A percentile compares a stretch with the other conserved stretches of the same genome.
phyloP scores from a whole-genome alignment of 1,140 invertebrate species.

The Stegodyphus dumicola region DNA sequence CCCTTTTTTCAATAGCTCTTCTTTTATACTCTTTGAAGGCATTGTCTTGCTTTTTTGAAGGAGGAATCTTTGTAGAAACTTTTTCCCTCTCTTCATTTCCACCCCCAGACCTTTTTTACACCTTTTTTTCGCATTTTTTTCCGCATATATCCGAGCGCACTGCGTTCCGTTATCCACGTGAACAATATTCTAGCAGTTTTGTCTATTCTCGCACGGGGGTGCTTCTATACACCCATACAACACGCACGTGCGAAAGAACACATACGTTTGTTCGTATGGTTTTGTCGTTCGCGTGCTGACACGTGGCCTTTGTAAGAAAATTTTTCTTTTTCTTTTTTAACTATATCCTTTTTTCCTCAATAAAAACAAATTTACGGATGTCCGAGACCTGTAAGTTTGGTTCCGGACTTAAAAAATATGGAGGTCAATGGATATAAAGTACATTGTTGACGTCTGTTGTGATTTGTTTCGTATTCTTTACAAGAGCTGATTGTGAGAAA shows the following conservation, averaged over 20 bases:
- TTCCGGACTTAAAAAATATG: too few relatives aligned
- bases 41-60: conserved; percentile 33
- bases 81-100: conserved; percentile 19
- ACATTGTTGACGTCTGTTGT: too few relatives aligned
- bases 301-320: neutral
- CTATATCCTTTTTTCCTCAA: too few relatives aligned
- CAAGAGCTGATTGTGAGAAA: too few relatives aligned
- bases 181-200: conserved; percentile 11
- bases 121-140: neutral
- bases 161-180: conserved; percentile 18
- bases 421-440: too few relatives aligned
- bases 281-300: conserved; percentile 20
- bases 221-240: neutral
- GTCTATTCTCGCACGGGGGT: neutral
- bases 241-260: conserved; percentile 2
- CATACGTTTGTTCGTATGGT: too few relatives aligned
- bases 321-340: too few relatives aligned
- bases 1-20: neutral
- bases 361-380: too few relatives aligned
- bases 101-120: conserved; percentile 13
- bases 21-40: conserved; percentile 26
- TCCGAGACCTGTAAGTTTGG: too few relatives aligned
- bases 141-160: neutral
- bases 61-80: conserved; percentile 10
- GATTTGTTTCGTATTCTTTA: too few relatives aligned